Base-by-base conservation (phyloP, 1,140 invertebrate genomes). In the Drosophila virilis region DNA sequence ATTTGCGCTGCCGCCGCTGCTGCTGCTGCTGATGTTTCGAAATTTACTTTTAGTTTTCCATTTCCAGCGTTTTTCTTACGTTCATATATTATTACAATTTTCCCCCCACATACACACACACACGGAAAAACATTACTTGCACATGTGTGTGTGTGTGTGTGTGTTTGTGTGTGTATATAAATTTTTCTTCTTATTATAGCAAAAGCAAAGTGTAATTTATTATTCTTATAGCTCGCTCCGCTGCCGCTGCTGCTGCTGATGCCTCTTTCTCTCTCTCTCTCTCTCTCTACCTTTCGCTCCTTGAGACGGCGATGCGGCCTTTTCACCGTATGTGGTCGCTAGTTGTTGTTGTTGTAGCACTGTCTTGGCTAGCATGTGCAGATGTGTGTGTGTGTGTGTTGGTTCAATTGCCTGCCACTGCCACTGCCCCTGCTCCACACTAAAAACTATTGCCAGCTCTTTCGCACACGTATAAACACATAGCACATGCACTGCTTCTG, bases 121-220 rank as follows among this genome's bases (percentile, higher is more conserved):
- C 71, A 76, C 6, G 37, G 37, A 57, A 74, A 69, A 68, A 66
- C 74, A 77, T 82, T 80, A 82, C 77, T 80, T 74, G 73, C 66
- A 70, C 70, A 74, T 85, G 66, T 79, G 67, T 78, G 61, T 68
- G 66, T 70, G 17, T 17, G 1, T n/a, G n/a, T n/a, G 17, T 72
- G 57, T 78, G 13, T 57, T 12, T 67, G 67, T 78, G 55, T 88
- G 65, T 73, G 64, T 74, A 66, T 88, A 89, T 90, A 84, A 90
- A 90, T 90, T 84, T 90, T 89, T 89, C 77, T 77, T 80, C 84
- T 89, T 89, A 89, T 89, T 89, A 89, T 89, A 90, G 85, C 85
- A 89, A 89, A 89, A 90, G 84, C 85, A 89, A 89, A 90, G 86
- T 90, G 85, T 90, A 90, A 90, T 90, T 90, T 90, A 90, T 90